Evolutionary conservation across 92 coral and sea anemone species (phyloP).

Genomic region (Bergia sp.): DNA sequence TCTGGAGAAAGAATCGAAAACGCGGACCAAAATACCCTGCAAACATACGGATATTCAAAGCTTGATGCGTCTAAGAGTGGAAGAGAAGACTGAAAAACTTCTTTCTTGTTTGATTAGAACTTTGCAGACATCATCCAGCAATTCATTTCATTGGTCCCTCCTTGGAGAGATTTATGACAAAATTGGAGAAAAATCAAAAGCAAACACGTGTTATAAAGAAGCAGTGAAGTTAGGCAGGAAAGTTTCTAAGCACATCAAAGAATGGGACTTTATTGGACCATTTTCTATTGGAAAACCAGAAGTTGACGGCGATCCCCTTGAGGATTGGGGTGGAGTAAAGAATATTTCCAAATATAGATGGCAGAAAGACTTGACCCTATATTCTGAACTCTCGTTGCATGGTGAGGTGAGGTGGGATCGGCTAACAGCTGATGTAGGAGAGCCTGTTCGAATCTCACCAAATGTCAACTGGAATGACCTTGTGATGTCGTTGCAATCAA

Average conservation of each 20-base stretch:
- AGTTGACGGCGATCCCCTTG: conserved; percentile 96
- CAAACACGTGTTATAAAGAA: conserved; percentile 86
- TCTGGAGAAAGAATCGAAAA: conserved; percentile 70
- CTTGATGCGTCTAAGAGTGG: conserved; percentile 75
- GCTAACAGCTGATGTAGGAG: conserved; percentile 38
- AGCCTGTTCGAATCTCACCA: conserved; percentile 64
- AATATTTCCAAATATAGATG: conserved; percentile 75
- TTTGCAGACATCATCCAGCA: conserved; percentile 57
- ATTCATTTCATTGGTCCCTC: conserved; percentile 75
- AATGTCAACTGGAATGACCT: conserved; percentile 80
- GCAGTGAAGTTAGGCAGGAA: conserved; percentile 72
- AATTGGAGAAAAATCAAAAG: conserved; percentile 57
- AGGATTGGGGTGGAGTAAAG: conserved; percentile 88
- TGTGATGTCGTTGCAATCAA: conserved; percentile 74
- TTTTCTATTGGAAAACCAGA: conserved; percentile 91
- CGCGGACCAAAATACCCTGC: conserved; percentile 64
- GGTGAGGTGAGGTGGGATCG: conserved; percentile 84
- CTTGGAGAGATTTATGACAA: conserved; percentile 76
- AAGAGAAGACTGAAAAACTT: conserved; percentile 67
- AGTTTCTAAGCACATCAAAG: conserved; percentile 66
- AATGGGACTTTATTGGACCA: conserved; percentile 96
- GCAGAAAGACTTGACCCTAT: conserved; percentile 62
- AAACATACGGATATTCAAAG: conserved; percentile 49
- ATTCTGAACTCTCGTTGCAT: conserved; percentile 75
- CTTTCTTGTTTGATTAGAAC: conserved; percentile 70